A percentile compares a stretch with the other conserved stretches of the same genome.
Evolutionary conservation across 1,140 invertebrate genomes (phyloP).

Genomic region (Mya arenaria): DNA sequence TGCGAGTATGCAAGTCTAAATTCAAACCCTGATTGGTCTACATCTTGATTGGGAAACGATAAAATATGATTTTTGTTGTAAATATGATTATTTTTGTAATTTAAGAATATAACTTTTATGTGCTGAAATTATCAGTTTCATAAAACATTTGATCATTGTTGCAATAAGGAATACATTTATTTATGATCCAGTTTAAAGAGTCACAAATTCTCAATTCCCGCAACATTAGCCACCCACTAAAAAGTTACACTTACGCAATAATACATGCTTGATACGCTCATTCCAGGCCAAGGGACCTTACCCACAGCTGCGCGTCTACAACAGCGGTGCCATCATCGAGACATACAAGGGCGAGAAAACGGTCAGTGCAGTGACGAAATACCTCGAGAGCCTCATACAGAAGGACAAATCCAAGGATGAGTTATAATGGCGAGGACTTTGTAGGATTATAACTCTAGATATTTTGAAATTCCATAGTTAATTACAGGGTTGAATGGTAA

Average conservation of each 20-base stretch:
- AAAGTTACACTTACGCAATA: background rate
- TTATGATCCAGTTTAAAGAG: background rate
- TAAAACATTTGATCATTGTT: background rate
- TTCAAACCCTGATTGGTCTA: no score
- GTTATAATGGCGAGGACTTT: no score
- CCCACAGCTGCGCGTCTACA: constrained; percentile 14
- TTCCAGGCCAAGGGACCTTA: constrained; percentile 36
- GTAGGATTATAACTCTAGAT: no score
- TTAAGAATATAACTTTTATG: no score
- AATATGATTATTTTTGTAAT: no score
- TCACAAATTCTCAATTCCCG: no score
- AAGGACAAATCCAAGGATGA: background rate
- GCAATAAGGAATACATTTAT: background rate
- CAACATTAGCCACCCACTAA: background rate
- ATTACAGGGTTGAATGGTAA: no score
- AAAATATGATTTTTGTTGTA: no score
- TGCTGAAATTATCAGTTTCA: background rate
- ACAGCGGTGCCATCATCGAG: background rate
- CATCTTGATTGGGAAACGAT: no score
- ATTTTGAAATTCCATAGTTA: no score
- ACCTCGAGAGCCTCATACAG: background rate
- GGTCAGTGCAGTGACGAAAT: background rate
- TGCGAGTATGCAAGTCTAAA: no score
- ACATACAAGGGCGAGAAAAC: constrained; percentile 1
- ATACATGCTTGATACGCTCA: background rate